phyloP scores from a whole-genome alignment of 2,113 vertebrate genomes.

The Apodemus speciosus region DNA sequence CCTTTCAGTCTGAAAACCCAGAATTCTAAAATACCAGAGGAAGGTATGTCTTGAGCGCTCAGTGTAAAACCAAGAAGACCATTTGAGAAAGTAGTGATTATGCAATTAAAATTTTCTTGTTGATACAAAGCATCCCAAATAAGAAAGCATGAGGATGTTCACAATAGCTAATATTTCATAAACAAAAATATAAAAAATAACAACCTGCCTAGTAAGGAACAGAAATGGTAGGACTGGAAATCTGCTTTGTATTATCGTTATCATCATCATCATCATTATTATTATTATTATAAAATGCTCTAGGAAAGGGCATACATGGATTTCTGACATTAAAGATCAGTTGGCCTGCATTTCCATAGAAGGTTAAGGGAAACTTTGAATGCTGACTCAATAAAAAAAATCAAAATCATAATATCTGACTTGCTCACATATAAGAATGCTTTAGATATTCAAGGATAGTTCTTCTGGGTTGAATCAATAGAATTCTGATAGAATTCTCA shows the following conservation, averaged over 20 bases:
- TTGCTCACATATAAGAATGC: slow-evolving; percentile 32
- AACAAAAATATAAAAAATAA: slow-evolving; percentile 9
- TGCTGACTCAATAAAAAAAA: slow-evolving; percentile 54
- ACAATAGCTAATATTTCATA: not conserved
- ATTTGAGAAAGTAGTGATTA: slow-evolving; percentile 62
- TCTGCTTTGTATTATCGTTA: slow-evolving; percentile 10
- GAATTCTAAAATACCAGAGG: slow-evolving; percentile 78
- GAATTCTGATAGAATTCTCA: slow-evolving; percentile 46
- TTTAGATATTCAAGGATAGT: slow-evolving; percentile 43
- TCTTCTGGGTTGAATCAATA: slow-evolving; percentile 36
- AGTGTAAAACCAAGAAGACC: slow-evolving; percentile 62
- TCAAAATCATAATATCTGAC: slow-evolving; percentile 1
- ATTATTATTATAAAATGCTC: slow-evolving; percentile 43
- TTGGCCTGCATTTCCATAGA: slow-evolving; percentile 48
- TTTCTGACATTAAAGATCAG: slow-evolving; percentile 38
- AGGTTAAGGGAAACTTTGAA: slow-evolving; percentile 39
- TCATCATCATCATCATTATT: too few relatives aligned
- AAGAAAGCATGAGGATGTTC: slow-evolving; percentile 17
- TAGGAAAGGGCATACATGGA: not conserved
- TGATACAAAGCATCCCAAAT: slow-evolving; percentile 62
- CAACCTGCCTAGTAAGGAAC: slow-evolving; percentile 9
- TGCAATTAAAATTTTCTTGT: slow-evolving; percentile 66
- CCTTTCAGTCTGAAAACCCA: slow-evolving; percentile 75
- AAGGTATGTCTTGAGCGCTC: slow-evolving; percentile 43
- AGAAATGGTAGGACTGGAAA: not conserved